phyloP scores from a whole-genome alignment of 2,888 invertebrate species.

The Ormyrus nitidulus region DNA sequence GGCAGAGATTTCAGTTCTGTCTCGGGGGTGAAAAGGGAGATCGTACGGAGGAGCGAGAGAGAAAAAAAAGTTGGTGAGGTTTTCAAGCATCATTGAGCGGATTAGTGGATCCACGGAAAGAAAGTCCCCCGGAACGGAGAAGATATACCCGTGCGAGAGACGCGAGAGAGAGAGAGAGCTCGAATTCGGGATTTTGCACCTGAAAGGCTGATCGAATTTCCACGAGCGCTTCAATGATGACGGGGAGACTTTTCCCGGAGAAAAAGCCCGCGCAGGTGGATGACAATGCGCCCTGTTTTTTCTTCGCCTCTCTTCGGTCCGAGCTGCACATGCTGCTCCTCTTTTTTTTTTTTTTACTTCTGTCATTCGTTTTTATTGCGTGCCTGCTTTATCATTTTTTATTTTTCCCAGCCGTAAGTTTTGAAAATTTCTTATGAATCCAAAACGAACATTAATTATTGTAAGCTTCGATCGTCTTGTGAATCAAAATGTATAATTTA shows the following conservation, averaged over 20 bases:
- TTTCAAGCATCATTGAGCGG: conserved; percentile 57
- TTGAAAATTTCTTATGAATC: too few relatives aligned
- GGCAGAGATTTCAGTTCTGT: conserved; percentile 34
- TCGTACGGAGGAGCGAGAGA: neutral
- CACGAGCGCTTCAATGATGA: conserved; percentile 7
- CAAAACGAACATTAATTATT: too few relatives aligned
- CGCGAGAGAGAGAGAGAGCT: conserved; percentile 11
- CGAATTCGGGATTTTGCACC: conserved; percentile 53
- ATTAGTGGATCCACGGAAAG: conserved; percentile 46
- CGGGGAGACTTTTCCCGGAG: conserved; percentile 21
- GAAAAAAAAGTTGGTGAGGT: conserved; percentile 45
- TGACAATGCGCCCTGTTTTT: conserved; percentile 26
- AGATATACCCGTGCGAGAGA: conserved; percentile 15
- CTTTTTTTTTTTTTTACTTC: conserved; percentile 6
- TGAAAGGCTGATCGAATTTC: conserved; percentile 54
- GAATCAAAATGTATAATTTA: too few relatives aligned
- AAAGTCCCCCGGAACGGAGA: conserved; percentile 24
- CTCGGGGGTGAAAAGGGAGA: conserved; percentile 39
- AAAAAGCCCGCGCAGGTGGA: conserved; percentile 36
- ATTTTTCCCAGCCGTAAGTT: neutral
- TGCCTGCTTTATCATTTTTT: neutral
- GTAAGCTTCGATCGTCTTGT: too few relatives aligned
- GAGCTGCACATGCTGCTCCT: too few relatives aligned
- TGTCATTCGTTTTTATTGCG: conserved; percentile 11
- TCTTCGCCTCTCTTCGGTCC: neutral